Evolutionary conservation across 2,797 vertebrate genomes (phyloP).

Genomic region (Cyprinella venusta): DNA sequence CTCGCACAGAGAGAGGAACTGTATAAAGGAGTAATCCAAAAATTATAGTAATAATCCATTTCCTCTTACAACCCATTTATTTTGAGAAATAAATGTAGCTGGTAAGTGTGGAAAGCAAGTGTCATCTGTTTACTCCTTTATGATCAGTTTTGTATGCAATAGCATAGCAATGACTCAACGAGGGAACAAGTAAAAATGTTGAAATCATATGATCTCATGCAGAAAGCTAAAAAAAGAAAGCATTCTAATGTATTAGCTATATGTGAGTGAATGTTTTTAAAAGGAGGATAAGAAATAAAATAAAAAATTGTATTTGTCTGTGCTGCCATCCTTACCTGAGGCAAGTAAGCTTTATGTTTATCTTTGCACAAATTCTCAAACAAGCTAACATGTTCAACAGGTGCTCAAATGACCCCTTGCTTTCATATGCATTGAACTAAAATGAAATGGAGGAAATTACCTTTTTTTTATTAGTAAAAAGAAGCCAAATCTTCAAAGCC

Average conservation of each 20-base stretch:
- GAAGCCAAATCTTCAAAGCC: conserved; percentile 42
- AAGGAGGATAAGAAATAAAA: too few species aligned
- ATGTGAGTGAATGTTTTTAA: neutral
- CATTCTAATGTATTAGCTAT: neutral
- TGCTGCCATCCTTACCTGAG: neutral
- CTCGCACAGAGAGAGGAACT: neutral
- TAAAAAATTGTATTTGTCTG: neutral
- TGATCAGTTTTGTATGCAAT: neutral
- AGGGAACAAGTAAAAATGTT: conserved; percentile 1
- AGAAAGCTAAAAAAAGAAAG: neutral
- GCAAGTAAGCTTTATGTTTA: neutral
- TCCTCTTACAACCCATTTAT: neutral
- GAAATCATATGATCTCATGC: neutral
- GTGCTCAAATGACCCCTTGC: conserved; percentile 17
- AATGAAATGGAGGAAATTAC: conserved; percentile 54
- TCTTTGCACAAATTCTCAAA: conserved; percentile 1
- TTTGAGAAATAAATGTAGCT: conserved; percentile 9
- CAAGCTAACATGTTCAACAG: conserved; percentile 22
- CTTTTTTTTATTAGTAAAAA: conserved; percentile 27
- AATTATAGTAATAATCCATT: neutral
- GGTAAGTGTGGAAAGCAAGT: neutral
- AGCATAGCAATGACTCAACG: neutral
- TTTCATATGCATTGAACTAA: conserved; percentile 55
- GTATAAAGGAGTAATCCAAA: neutral
- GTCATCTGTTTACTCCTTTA: conserved; percentile 6